Base-by-base conservation (phyloP, 2,888 invertebrate species). In the Chaetoderma sp. region DNA sequence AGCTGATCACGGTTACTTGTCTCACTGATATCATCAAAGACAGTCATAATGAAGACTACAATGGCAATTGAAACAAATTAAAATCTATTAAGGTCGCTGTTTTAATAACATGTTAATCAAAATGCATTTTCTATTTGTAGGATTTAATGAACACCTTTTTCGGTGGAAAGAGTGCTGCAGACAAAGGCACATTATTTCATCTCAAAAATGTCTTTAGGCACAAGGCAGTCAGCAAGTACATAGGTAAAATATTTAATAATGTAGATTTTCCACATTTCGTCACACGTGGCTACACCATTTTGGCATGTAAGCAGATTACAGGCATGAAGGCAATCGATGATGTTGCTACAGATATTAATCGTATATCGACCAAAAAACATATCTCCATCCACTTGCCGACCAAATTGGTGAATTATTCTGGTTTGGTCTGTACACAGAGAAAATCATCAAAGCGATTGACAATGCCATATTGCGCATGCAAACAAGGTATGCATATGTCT, bases 151-250 rank as follows among this genome's bases (percentile, higher is more conserved):
- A 67, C 47, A 36, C 13, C 1, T 42, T 69, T 18, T 71, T 61
- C 32, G 50, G 28, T 21, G 65, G 63, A 2, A 63, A 39, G n/a
- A 65, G 66, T 42, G 63, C 45, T 1, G 47, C 47, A 16, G 71
- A 73, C n/a, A 67, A 67, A 39, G 71, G 73, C 6, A 71, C 73
- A 4, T 36, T 71, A 3, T 68, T 39, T 27, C 61, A 73, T 18
- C n/a, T 70, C 8, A 66, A 64, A 47, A 67, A 66, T 33, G 16
- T 62, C 0, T 67, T 67, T 39, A 60, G 63, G 16, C 60, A 63
- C 4, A 45, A 65, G 18, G 42, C 55, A 25, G 68, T 73, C 6
- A 47, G 33, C 4, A 61, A 64, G 23, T 52, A 73, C 42, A 63
- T 70, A 1, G 55, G 64, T 2, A 56, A 67, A 47, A 68, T 66